A percentile compares a stretch with the other conserved stretches of the same genome.
Conservation (phyloP, 2,888 invertebrate genomes). For the Sussaba pulchella region DNA sequence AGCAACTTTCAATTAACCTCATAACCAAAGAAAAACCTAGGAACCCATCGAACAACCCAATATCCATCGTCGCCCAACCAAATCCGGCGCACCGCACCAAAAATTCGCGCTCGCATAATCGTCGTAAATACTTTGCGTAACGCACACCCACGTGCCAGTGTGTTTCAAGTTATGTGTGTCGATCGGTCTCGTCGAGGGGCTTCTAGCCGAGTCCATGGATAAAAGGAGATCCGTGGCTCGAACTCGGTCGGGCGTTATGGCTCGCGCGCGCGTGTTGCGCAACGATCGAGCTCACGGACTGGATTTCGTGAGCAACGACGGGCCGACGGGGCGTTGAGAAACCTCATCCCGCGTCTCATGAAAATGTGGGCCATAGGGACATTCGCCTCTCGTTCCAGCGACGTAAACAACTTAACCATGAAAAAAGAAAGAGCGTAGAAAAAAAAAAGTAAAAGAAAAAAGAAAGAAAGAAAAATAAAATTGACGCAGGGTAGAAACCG, state of each 20-base stretch:
- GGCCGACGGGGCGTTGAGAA: too few species aligned
- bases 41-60: too few species aligned
- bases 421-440: too few species aligned
- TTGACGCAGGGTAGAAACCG: too few species aligned
- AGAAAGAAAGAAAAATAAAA: too few species aligned
- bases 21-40: too few species aligned
- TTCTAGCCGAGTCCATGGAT: slow-evolving; percentile 63
- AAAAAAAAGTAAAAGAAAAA: too few species aligned
- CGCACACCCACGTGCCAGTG: too few species aligned
- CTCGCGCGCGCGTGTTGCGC: slow-evolving; percentile 52
- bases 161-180: too few species aligned
- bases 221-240: slow-evolving; percentile 64
- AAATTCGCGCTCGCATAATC: slow-evolving; percentile 21
- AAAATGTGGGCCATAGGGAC: slow-evolving; percentile 78
- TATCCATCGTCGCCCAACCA: slow-evolving; percentile 64
- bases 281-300: slow-evolving; percentile 40
- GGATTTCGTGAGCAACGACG: too few species aligned
- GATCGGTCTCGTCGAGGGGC: background rate
- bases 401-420: slow-evolving; percentile 72
- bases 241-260: slow-evolving; percentile 32
- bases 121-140: slow-evolving; percentile 69
- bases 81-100: slow-evolving; percentile 32
- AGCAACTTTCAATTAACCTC: too few species aligned
- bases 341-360: slow-evolving; percentile 64
- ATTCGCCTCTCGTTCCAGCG: slow-evolving; percentile 69